A percentile compares a stretch with the other conserved stretches of the same genome.
phyloP scores from a whole-genome alignment of 2,888 invertebrate genomes.

The Ochropleura plecta region DNA sequence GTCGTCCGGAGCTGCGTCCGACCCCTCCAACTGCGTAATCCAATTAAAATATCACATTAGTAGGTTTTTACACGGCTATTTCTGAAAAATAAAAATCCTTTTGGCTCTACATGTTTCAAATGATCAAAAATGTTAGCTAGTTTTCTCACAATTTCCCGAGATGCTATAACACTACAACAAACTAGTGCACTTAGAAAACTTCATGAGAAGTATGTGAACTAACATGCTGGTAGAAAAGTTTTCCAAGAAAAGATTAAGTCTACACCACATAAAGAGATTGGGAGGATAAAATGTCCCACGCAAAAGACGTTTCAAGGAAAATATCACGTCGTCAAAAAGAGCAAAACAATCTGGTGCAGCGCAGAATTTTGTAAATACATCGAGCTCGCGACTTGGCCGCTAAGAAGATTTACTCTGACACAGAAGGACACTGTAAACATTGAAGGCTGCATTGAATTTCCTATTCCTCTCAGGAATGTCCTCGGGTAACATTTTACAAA shows the following conservation, averaged over 20 bases:
- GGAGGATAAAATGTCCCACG: background rate
- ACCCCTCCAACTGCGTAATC: constrained; percentile 94
- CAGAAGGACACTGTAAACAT: constrained; percentile 47
- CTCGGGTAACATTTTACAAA: constrained; percentile 56
- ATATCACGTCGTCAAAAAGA: constrained; percentile 33
- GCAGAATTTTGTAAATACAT: constrained; percentile 37
- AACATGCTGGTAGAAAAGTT: background rate
- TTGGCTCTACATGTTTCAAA: background rate
- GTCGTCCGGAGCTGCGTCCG: constrained; percentile 98
- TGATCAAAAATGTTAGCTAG: background rate
- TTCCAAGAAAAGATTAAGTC: constrained; percentile 2
- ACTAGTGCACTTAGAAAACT: background rate
- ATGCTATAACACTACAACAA: background rate
- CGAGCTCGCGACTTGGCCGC: constrained; percentile 18
- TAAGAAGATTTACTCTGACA: constrained; percentile 38
- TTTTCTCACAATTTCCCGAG: background rate
- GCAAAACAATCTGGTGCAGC: constrained; percentile 31
- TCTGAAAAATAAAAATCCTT: constrained; percentile 11
- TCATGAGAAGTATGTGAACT: background rate
- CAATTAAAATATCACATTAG: constrained; percentile 39
- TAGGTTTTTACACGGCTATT: background rate
- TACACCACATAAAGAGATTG: constrained; percentile 1
- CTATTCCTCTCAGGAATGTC: constrained; percentile 41
- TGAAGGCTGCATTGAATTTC: constrained; percentile 48
- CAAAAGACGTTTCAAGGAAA: constrained; percentile 18